Percentiles rank a stretch among this genome's conserved stretches.
These are phyloP conservation scores for Chironex yamaguchii DNA, from an alignment of 30 jellyfish, hydroid and myxozoan genomes.

Conservation along the genomic window DNA sequence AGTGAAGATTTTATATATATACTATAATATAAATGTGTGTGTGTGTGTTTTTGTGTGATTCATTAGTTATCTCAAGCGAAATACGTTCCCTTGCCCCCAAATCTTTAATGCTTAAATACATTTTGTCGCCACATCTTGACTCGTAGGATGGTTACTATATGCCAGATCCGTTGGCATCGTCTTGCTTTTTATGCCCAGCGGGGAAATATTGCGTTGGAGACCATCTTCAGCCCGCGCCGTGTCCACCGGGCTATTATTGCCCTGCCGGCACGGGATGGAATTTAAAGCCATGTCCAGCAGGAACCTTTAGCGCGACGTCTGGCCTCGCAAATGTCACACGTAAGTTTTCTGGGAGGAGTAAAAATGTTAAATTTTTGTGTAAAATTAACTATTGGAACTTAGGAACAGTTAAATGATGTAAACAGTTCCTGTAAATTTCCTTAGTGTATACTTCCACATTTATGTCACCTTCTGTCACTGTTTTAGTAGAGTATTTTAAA, in stretches of 20 bases:
- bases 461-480: too few species aligned
- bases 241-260: conserved; percentile 93
- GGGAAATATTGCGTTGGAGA: conserved; percentile 90
- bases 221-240: conserved; percentile 73
- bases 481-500: too few species aligned
- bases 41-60: not conserved
- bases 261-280: conserved; percentile 82
- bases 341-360: too few species aligned
- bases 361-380: too few species aligned
- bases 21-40: too few species aligned
- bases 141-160: conserved; percentile 90
- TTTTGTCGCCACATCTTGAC: too few species aligned
- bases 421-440: too few species aligned
- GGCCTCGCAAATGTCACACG: conserved; percentile 77
- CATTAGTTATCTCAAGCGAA: not conserved
- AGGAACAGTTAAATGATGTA: too few species aligned
- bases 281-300: conserved; percentile 96
- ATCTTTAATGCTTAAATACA: not conserved
- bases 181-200: conserved; percentile 84
- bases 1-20: too few species aligned
- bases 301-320: conserved; percentile 73
- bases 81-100: not conserved
- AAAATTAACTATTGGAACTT: too few species aligned
- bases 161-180: conserved; percentile 73
- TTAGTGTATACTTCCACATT: too few species aligned